These are phyloP conservation scores for Amazona finschi DNA, from an alignment of 2,797 vertebrate genomes.

Conservation along the genomic window DNA sequence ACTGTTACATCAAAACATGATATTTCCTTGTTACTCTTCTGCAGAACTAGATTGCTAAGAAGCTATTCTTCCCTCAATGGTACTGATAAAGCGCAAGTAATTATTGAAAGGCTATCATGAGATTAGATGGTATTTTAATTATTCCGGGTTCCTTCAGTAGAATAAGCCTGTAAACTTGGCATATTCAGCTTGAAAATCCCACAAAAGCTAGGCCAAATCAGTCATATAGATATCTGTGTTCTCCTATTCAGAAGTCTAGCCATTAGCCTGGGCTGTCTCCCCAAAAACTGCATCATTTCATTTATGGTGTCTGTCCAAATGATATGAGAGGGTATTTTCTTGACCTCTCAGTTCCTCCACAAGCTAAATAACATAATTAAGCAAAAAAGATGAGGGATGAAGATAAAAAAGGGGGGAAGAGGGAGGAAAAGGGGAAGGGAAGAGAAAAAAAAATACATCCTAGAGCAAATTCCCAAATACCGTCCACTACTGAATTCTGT, in stretches of 20 bases:
- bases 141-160: not conserved
- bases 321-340: fast-evolving
- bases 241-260: not conserved
- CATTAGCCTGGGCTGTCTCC: not conserved
- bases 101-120: not conserved
- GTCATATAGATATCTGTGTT: not conserved
- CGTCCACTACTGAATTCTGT: not conserved
- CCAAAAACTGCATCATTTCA: not conserved
- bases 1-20: not conserved
- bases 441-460: not conserved
- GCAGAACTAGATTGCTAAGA: not conserved
- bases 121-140: not conserved
- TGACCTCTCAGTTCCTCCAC: not conserved
- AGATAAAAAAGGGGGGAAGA: fast-evolving
- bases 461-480: not conserved
- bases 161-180: not conserved
- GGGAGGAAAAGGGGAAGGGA: too few species aligned
- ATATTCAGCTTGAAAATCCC: not conserved
- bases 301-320: not conserved
- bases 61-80: not conserved
- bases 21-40: not conserved
- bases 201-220: not conserved
- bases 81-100: not conserved
- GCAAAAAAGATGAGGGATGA: not conserved
- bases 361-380: not conserved